Conservation (phyloP, 2,797 vertebrate genomes). For the Sebastes iracundus region DNA sequence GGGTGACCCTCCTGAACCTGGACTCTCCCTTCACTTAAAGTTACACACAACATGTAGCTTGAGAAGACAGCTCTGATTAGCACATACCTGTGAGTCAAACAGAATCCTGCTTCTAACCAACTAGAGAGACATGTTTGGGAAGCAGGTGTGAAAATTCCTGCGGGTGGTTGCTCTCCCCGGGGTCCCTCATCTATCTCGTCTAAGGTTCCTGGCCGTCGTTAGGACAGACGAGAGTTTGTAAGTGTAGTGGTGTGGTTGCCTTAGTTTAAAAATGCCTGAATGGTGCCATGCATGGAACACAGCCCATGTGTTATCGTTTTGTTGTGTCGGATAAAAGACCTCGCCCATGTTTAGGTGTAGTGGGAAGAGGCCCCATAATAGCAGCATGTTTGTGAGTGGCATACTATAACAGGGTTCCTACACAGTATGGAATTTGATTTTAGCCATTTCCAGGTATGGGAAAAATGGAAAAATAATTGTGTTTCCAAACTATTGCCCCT, state of each 20-base stretch:
- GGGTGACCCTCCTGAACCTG: conserved; percentile 11
- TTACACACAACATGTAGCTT: conserved; percentile 9
- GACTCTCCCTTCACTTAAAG: background rate
- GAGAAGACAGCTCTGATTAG: conserved; percentile 52
- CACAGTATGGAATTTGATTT: background rate
- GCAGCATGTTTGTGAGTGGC: conserved; percentile 52
- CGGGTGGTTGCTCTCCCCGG: background rate
- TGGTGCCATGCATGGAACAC: background rate
- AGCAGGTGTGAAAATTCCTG: conserved; percentile 59
- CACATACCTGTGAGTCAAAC: conserved; percentile 60
- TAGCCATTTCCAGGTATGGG: background rate
- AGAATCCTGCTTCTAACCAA: conserved; percentile 24
- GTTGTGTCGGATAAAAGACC: conserved; percentile 13
- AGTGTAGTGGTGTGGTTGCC: background rate
- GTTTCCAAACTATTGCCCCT: background rate
- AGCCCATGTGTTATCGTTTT: conserved; percentile 48
- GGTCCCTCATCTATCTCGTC: background rate
- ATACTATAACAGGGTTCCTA: background rate
- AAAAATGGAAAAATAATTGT: background rate
- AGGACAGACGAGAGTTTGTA: background rate
- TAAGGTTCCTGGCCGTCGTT: background rate
- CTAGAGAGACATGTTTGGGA: conserved; percentile 42
- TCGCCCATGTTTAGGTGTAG: conserved; percentile 15
- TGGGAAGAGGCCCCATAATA: conserved; percentile 45
- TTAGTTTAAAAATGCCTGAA: background rate